Base-by-base conservation (phyloP, 1,140 invertebrate genomes). In the Hyposmocoma kahamanoa region DNA sequence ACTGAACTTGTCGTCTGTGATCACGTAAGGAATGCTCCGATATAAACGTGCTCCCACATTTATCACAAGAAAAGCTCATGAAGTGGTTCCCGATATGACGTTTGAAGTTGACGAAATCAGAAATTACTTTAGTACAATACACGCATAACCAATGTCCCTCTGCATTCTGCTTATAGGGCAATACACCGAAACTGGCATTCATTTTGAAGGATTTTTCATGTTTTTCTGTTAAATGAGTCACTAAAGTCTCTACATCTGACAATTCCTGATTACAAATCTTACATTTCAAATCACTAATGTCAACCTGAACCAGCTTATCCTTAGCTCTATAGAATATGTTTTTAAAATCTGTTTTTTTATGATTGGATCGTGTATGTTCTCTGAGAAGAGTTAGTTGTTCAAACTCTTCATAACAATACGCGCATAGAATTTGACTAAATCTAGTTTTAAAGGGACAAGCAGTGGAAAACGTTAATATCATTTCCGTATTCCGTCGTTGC, bases 401-500 rank as follows among this genome's bases (percentile, higher is more conserved):
- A 44, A 66, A 82, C 42, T 80, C 73, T 11, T 74, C 72, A 43
- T 78, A 75, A 30, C 82, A 85, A 47, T 72, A 82, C 1, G 78
- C 68, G 52, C 82, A 85, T 3, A 82, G 62, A 39, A 85, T 78
- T 51, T 82, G 77, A 56, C 67, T 82, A 53, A 79, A 82, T 13
- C 78, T 59, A 22, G 73, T 82, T 57, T 80, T 83, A 64, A 85
- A 85, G 0, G 79, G 82, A 32, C 68, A 82, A 13, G 79, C 82
- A 20, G 72, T 77, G 4, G 82, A 85, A 55, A 69, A 67, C 52
- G 60, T 78, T 44, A 85, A 51, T 43, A 85, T 76, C 10, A 83
- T 56, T 67, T 83, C 79, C 45, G 76, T 72, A 57, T 85, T 85
- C 41, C 72, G 70, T 61, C 81, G 67, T 55, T 83, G 77, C 17